Base-by-base conservation (phyloP, 2,888 invertebrate genomes). In the Meloe dianella region DNA sequence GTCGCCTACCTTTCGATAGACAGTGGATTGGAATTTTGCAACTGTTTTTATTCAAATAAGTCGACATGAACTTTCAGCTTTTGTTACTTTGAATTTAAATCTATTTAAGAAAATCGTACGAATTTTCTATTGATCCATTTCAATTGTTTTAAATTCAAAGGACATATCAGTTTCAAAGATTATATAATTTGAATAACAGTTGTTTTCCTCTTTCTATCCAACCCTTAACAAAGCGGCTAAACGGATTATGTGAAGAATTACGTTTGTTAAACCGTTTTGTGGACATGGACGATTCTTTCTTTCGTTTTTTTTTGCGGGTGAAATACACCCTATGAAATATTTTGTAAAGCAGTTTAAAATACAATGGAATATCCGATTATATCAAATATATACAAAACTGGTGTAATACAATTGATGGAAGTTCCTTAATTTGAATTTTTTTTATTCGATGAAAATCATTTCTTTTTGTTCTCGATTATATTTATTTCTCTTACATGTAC, bases 291-390 rank as follows among this genome's bases (percentile, higher is more conserved):
- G n/a, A 58, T 58, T 58, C 32, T 58, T 17, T 58, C 27, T 10
- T 27, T 57, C 30, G 17, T 57, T 57, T 24, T 57, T n/a, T 57
- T 57, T n/a, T 9, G 2, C n/a, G 29, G 22, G 35, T 38, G 38
- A 38, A 58, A 58, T 22, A 58, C 27, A 30, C 58, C 10, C 14
- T n/a, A 35, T 58, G 17, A 10, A 47, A 47, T 47, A 47, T 20
- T n/a, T 7, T 10, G n/a, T 32, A 20, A 35, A 22, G 27, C 58
- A 58, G 35, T 30, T 58, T 58, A 35, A 47, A 58, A 58, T 35
- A 58, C 58, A 58, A 58, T 58, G 58, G 17, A 30, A 17, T 58
- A 58, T 58, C 58, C 30, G 58, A 58, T 58, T 58, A 58, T 35
- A 35, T 58, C 22, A 35, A 8, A 35, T 8, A 20, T 20, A 12